Percentiles rank a stretch among this genome's conserved stretches.
phyloP scores from a whole-genome alignment of 92 coral and sea anemone genomes.

The Parazoanthus atlanticus region DNA sequence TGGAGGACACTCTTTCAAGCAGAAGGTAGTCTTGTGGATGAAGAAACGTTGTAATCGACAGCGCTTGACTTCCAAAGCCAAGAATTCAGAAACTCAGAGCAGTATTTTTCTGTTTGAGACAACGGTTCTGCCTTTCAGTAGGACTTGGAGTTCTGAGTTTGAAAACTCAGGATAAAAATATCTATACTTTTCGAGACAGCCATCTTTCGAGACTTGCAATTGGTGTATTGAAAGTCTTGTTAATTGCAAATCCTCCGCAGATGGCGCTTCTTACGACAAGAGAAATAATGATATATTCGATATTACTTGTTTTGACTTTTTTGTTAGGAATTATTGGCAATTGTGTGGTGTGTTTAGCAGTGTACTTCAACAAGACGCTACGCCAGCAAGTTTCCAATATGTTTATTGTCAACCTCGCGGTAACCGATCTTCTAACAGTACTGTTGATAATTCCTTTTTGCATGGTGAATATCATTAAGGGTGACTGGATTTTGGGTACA shows the following conservation, averaged over 20 bases:
- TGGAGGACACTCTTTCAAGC: not conserved
- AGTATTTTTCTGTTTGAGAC: not conserved
- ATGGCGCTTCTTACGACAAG: conserved; percentile 37
- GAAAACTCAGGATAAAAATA: not conserved
- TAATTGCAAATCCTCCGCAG: not conserved
- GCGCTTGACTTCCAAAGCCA: not conserved
- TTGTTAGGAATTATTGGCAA: conserved; percentile 62
- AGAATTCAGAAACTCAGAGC: not conserved
- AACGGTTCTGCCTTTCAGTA: not conserved
- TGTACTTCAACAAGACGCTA: conserved; percentile 56
- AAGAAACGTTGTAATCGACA: not conserved
- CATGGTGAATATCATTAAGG: conserved; percentile 47
- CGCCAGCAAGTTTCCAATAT: conserved; percentile 64
- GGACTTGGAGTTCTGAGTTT: not conserved
- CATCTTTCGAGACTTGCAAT: not conserved
- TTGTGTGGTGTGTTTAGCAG: conserved; percentile 60
- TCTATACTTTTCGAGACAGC: not conserved
- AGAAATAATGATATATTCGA: conserved; percentile 35
- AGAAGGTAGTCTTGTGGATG: not conserved
- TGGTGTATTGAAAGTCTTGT: not conserved
- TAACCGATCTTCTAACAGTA: conserved; percentile 58
- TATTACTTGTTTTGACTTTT: conserved; percentile 44
- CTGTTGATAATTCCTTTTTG: conserved; percentile 61
- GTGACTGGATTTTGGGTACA: conserved; percentile 56
- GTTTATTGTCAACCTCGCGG: conserved; percentile 62